These are phyloP conservation scores for Heliconius hortense DNA, from an alignment of 2,888 invertebrate genomes.

Conservation along the genomic window DNA sequence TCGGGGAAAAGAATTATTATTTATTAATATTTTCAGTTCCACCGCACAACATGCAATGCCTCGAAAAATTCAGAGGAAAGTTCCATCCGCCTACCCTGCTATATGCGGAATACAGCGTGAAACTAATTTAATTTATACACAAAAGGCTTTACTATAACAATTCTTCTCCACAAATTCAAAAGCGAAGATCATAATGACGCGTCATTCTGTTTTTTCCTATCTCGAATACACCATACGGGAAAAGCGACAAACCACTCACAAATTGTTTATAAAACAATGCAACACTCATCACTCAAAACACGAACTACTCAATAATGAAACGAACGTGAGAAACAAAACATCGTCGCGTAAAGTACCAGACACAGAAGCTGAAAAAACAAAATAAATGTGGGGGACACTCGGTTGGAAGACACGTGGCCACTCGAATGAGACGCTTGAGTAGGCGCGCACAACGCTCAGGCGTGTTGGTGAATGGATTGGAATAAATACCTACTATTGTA, in stretches of 20 bases:
- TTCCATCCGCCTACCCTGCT: no score
- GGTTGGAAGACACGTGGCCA: conserved; percentile 37
- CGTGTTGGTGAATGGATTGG: conserved; percentile 1
- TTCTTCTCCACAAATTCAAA: not conserved
- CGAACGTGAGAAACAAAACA: conserved; percentile 31
- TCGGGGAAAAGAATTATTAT: no score
- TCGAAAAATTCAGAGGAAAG: no score
- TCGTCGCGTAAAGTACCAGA: conserved; percentile 10
- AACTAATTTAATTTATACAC: no score
- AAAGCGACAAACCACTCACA: not conserved
- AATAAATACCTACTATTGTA: conserved; percentile 1
- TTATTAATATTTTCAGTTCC: no score
- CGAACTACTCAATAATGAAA: conserved; percentile 17
- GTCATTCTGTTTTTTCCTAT: no score
- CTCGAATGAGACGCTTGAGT: conserved; percentile 40
- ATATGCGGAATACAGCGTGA: no score
- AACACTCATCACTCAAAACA: conserved; percentile 13
- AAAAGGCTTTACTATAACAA: not conserved
- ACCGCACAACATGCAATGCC: no score
- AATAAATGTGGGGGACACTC: conserved; percentile 35
- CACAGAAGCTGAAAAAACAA: conserved; percentile 18
- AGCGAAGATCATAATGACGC: not conserved
- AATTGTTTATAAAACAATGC: conserved; percentile 15
- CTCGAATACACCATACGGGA: not conserved
- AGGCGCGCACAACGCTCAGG: conserved; percentile 25